Evolutionary conservation across 1,140 invertebrate species (phyloP), one percentile per base, ranked within the genome.

Genomic region (Cotesia glomerata): DNA sequence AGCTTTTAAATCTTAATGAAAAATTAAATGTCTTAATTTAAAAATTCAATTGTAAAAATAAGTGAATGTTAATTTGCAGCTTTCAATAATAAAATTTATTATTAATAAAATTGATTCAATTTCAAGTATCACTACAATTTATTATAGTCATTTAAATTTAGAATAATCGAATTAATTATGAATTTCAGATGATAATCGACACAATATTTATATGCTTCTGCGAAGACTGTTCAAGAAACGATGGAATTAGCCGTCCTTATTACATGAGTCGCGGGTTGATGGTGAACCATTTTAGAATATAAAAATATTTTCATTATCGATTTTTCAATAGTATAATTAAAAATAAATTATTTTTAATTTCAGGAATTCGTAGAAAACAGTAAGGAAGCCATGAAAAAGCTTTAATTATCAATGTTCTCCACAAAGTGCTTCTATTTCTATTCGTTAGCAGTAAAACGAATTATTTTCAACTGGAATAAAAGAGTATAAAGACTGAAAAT

Each of bases 181-280:
- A 49, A 58, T 26, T 73, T 71, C 36, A 69, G 93, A 95, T 95
- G 93, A 89, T 93, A 0, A 93, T 95, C 56, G 94, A 95, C 77
- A 93, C 94, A 11, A 91, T 95, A 76, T 92, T 95, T 79, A 81
- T 96, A 13, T 95, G 94, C 80, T 95, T 96, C 87, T 93, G 95
- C 86, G 93, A 94, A 84, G 93, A 94, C 77, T 92, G 90, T 78
- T 88, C 90, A 59, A 85, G 89, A 69, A 95, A 95, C 82, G 93
- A 95, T 86, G 94, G 93, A 1, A 87, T 91, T 11, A 88, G 84
- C 5, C 88, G 88, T 72, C 92, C 92, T 0, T 95, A 94, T 79
- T 95, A 86, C 81, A 95, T 95, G 92, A 92, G 91, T 75, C 89
- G 88, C 78, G 90, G 90, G 65, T 84, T 95, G 4, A 94, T 94